Evolutionary conservation across 2,888 invertebrate species (phyloP).

Genomic region (Polydrusus cervinus): DNA sequence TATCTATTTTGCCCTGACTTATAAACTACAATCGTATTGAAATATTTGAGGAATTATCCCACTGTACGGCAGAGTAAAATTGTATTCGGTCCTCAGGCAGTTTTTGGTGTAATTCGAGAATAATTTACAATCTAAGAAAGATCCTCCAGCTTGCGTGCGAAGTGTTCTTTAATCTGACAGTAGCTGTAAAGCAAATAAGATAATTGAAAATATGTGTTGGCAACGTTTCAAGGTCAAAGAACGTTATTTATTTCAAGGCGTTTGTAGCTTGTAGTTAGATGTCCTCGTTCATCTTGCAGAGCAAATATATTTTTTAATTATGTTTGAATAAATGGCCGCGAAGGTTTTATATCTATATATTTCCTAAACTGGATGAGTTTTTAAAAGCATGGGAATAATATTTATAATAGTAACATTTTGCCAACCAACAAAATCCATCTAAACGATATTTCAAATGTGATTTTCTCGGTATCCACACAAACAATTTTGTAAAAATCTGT

Average conservation of each 20-base stretch:
- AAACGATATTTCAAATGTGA: too few species aligned
- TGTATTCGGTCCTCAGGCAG: conserved; percentile 50
- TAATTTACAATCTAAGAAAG: conserved; percentile 66
- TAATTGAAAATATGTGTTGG: conserved; percentile 71
- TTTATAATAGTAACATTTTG: too few species aligned
- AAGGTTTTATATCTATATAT: conserved; percentile 20
- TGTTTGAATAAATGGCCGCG: conserved; percentile 24
- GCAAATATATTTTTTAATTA: conserved; percentile 31
- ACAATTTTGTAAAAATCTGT: too few species aligned
- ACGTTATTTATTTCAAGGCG: conserved; percentile 59
- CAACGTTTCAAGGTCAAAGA: conserved; percentile 69
- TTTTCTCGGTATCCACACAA: too few species aligned
- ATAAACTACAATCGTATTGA: too few species aligned
- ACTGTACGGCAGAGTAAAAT: conserved; percentile 26
- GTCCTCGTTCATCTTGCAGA: conserved; percentile 20
- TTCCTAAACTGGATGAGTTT: too few species aligned
- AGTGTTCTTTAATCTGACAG: conserved; percentile 71
- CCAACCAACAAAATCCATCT: too few species aligned
- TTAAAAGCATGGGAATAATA: too few species aligned
- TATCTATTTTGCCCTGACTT: too few species aligned
- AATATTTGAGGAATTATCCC: conserved; percentile 5
- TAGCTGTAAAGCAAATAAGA: conserved; percentile 69
- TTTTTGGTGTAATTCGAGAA: conserved; percentile 60
- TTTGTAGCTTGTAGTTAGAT: conserved; percentile 35
- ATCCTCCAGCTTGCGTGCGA: conserved; percentile 66